Evolutionary conservation across 2,888 invertebrate species (phyloP).

Genomic region (Electrophaes corylata): DNA sequence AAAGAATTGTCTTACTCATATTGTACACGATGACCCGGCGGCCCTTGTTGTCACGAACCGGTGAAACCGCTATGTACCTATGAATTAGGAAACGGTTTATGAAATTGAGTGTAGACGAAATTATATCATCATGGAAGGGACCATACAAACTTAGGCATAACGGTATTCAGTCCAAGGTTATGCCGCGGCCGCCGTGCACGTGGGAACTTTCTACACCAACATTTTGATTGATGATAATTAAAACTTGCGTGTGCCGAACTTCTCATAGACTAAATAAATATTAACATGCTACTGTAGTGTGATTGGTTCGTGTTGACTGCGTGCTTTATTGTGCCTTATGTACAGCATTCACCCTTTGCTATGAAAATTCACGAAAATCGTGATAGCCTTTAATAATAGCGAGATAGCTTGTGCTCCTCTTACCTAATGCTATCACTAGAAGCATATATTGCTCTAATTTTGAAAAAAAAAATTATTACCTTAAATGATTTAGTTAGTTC

Average conservation of each 20-base stretch:
- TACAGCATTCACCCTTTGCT: too few relatives aligned
- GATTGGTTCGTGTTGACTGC: background rate
- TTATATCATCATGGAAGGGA: constrained; percentile 51
- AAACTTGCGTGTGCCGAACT: constrained; percentile 4
- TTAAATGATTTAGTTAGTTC: too few relatives aligned
- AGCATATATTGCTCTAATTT: too few relatives aligned
- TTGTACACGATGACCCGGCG: constrained; percentile 89
- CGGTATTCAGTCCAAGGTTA: constrained; percentile 25
- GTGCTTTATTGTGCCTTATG: too few relatives aligned
- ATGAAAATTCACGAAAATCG: too few relatives aligned
- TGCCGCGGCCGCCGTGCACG: constrained; percentile 21
- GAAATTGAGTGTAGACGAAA: constrained; percentile 49
- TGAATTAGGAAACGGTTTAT: constrained; percentile 58
- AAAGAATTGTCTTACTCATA: constrained; percentile 77
- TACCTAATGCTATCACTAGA: too few relatives aligned
- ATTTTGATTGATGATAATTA: constrained; percentile 21
- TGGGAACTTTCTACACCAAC: constrained; percentile 23
- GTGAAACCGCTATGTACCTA: constrained; percentile 90
- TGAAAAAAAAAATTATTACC: too few relatives aligned
- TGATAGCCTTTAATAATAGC: too few relatives aligned
- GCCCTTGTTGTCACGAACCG: constrained; percentile 88
- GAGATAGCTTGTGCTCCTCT: too few relatives aligned
- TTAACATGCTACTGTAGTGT: background rate
- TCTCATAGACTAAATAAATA: background rate
- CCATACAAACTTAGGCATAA: constrained; percentile 28